Evolutionary conservation across 2,888 invertebrate genomes (phyloP), one percentile per base, ranked within the genome.

Genomic region (Epirrhoe alternata): DNA sequence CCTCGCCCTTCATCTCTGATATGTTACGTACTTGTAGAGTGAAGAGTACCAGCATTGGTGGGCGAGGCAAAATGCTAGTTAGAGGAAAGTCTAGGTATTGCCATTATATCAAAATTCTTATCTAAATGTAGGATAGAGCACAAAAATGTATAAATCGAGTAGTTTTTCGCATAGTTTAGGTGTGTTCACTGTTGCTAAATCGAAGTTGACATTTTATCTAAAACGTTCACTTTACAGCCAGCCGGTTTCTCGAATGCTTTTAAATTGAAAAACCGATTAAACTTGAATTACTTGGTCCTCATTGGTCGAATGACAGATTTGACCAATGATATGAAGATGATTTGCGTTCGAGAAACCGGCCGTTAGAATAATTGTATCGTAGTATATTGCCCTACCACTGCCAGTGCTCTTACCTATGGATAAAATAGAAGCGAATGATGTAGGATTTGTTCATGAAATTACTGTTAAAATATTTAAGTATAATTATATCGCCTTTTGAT

Each of bases 351-450:
- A n/a, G n/a, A n/a, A n/a, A n/a, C n/a, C n/a, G n/a, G n/a, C n/a
- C n/a, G n/a, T n/a, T n/a, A n/a, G n/a, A n/a, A n/a, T 24, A 24
- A 1, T 24, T 24, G 24, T 24, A 24, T 24, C 3, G 24, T 77
- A 77, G 76, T 73, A 69, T 75, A 78, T 79, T 83, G 85, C 85
- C 74, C 76, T 72, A 78, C 73, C 89, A 90, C 89, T 90, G 89
- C 89, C 89, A 87, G 80, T 84, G 83, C 77, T 84, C 76, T 77
- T 80, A 72, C 17, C 38, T 42, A 42, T 12, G 38, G 12, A 69
- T 76, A 72, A 66, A 57, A 73, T 78, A 76, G 68, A 60, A 63
- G 47, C 63, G 70, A 73, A 73, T 57, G 7, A 66, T 63, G 52
- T 71, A 63, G 62, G 60, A 71, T 64, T 55, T 53, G 35, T 64